Evolutionary conservation across 92 coral and sea anemone species (phyloP).

Genomic region (Paragorgia papillata): DNA sequence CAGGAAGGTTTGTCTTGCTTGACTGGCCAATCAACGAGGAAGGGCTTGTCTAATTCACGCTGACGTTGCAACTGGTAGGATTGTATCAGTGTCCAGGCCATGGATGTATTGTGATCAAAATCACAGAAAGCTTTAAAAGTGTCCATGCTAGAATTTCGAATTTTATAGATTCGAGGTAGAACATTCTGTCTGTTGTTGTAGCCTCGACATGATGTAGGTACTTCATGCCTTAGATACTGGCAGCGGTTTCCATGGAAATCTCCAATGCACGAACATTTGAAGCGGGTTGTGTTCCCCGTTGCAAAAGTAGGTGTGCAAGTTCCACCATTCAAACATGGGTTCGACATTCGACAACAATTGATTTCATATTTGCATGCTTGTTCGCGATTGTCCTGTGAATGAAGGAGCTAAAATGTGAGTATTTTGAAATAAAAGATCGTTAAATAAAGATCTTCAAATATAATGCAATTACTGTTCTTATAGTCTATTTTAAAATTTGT

Average conservation of each 20-base stretch:
- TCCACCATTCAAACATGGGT: conserved; percentile 1
- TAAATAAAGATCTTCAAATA: too few relatives aligned
- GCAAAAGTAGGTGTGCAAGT: neutral
- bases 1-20: neutral
- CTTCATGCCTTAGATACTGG: neutral
- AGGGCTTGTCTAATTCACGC: neutral
- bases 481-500: too few relatives aligned
- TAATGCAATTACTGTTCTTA: too few relatives aligned
- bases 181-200: neutral
- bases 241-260: neutral
- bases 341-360: neutral
- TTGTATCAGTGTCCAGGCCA: neutral
- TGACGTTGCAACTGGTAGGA: neutral
- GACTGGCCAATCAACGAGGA: neutral
- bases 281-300: neutral
- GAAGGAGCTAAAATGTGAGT: too few relatives aligned
- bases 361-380: neutral
- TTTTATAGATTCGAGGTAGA: neutral
- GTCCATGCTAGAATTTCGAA: neutral
- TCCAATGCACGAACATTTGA: neutral
- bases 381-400: too few relatives aligned
- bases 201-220: neutral
- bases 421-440: too few relatives aligned
- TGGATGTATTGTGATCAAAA: neutral
- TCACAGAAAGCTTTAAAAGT: neutral